Base-by-base conservation (phyloP, 2,888 invertebrate genomes). In the Lithodes maja region DNA sequence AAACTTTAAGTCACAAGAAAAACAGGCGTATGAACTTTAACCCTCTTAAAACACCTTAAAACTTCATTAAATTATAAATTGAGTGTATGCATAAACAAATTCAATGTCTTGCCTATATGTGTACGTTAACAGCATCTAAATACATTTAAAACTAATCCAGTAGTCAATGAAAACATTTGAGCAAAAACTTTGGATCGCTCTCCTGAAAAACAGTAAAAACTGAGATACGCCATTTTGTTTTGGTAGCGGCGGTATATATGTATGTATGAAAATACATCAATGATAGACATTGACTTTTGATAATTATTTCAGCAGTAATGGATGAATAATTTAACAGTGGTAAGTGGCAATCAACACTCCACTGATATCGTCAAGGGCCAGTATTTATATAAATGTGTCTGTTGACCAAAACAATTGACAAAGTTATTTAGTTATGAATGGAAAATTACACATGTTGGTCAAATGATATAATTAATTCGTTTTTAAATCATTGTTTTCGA, bases 201-300 rank as follows among this genome's bases (percentile, higher is more conserved):
- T 84, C 84, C 54, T 54, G 75, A 75, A 84, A 84, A 75, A 54
- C 3, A 0, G 17, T 53, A 82, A 82, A 82, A 71, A 71, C 1
- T 3, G 71, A 71, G 71, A 3, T 71, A 71, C 71, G 5, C 2
- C 12, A 71, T 17, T 71, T 71, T 3, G 1, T 2, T 17, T 71
- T 71, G 71, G 5, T 12, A 71, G 71, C 17, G 1, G 2, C 12
- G 17, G 49, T 82, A 1, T 50, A 69, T 49, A 68, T 68, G 33
- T 82, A 82, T 82, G 52, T 82, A 82, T 68, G 68, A 68, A 82
- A 68, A 82, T 68, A 82, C 68, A 82, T 82, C 33, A 33, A 33
- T 33, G 33, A 33, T 33, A 33, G 33, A 33, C 33, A 33, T 33
- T 33, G 33, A 33, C 33, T 33, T 33, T 33, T 33, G 33, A 33